A percentile compares a stretch with the other conserved stretches of the same genome.
Conservation (phyloP, 2,113 vertebrate species). For the Megaceryle maxima region DNA sequence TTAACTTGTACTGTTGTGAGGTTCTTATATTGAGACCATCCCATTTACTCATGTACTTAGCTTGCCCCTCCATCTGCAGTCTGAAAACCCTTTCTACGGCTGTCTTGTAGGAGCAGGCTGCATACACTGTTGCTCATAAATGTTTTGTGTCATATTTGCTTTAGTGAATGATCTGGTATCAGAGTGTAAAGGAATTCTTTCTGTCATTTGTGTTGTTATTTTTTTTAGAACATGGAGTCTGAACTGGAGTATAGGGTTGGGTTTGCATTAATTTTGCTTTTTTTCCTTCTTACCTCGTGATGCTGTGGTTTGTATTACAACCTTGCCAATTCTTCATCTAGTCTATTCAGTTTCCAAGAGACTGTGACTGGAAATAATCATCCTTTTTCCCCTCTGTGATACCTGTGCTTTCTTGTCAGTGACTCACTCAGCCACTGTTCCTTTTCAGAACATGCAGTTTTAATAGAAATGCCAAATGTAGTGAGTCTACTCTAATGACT, state of each 20-base stretch:
- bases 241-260: not conserved
- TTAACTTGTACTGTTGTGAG: not conserved
- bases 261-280: not conserved
- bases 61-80: not conserved
- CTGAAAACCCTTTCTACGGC: not conserved
- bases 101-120: not conserved
- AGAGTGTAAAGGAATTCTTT: not conserved
- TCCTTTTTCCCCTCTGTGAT: not conserved
- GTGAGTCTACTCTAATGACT: not conserved
- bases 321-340: not conserved
- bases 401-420: constrained; percentile 7
- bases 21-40: not conserved
- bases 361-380: not conserved
- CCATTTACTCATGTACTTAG: not conserved
- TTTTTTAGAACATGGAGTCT: not conserved
- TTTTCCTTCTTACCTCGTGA: not conserved
- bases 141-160: not conserved
- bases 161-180: not conserved
- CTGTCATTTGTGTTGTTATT: not conserved
- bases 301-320: not conserved
- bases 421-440: not conserved
- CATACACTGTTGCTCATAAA: not conserved
- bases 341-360: not conserved
- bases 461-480: constrained; percentile 36
- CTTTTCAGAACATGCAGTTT: constrained; percentile 1